Evolutionary conservation across 2,888 invertebrate genomes (phyloP), one percentile per base, ranked within the genome.

Genomic region (Endotricha flammealis): DNA sequence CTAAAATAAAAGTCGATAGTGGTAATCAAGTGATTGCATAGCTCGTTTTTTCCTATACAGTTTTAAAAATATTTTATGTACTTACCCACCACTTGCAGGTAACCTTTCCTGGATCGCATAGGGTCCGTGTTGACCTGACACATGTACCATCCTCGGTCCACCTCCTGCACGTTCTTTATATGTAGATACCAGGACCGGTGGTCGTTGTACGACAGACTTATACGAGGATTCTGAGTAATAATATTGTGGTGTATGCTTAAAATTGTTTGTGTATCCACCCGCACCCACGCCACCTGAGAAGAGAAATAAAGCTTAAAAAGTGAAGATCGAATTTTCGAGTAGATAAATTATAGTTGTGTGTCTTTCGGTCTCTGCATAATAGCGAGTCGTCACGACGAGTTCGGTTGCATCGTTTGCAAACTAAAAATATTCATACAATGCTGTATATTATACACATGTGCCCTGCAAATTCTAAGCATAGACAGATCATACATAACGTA

Each of bases 91-190:
- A 96, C 95, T 88, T 96, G 95, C 16, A 96, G 88, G 69, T 95
- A 96, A 39, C 96, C 96, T 66, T 95, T 93, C 39, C 94, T 89
- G 38, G 93, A 94, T 48, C 95, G 89, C 96, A 96, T 96, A 11
- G 96, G 96, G 78, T 96, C 95, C 1, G 96, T 96, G 79, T 96
- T 96, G 50, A 96, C 92, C 79, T 96, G 95, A 69, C 95, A 95
- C 95, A 95, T 95, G 64, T 90, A 96, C 95, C 95, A 96, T 38
- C 96, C 96, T 4, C 95, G 90, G 79, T 96, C 96, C 23, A 91
- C 90, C 74, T 96, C 95, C 65, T 95, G 93, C 20, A 95, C 95
- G 64, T 92, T 92, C 75, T 93, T 93, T 73, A 96, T 94, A 74
- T 95, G 96, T 42, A 97, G 89, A 77, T 93, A 95, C 95, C 95